Percentiles rank a stretch among this genome's conserved stretches.
Conservation (phyloP, 2,888 invertebrate species). For the Conistra vaccinii region DNA sequence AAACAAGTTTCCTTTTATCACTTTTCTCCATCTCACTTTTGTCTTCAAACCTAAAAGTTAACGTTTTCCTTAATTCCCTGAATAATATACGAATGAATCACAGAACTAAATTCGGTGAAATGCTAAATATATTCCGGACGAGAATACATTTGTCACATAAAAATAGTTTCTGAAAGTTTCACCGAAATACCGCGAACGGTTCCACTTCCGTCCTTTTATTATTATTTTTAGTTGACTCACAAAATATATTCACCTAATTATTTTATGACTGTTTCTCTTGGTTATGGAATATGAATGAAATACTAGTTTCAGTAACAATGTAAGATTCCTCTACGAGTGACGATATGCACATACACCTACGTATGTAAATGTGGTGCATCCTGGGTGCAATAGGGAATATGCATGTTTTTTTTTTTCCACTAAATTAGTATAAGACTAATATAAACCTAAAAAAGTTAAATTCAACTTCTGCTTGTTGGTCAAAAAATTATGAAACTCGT, state of each 20-base stretch:
- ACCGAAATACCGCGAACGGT: slow-evolving; percentile 45
- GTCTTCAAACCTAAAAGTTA: slow-evolving; percentile 2
- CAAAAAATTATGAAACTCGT: too few relatives aligned
- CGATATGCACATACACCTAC: too few relatives aligned
- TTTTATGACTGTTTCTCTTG: neutral
- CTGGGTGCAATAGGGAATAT: too few relatives aligned
- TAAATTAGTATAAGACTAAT: too few relatives aligned
- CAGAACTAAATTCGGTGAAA: slow-evolving; percentile 54
- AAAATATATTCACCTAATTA: neutral
- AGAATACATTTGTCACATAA: slow-evolving; percentile 50
- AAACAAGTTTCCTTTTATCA: too few relatives aligned
- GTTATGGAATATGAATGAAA: slow-evolving; percentile 3
- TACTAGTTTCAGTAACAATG: neutral
- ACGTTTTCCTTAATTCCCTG: slow-evolving; percentile 26
- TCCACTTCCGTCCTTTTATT: slow-evolving; percentile 48
- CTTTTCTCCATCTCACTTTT: too few relatives aligned
- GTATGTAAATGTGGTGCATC: too few relatives aligned
- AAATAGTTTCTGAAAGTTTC: slow-evolving; percentile 53
- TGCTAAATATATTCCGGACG: slow-evolving; percentile 45
- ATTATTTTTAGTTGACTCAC: slow-evolving; percentile 43
- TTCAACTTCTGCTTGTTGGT: too few relatives aligned
- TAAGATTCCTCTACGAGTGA: too few relatives aligned
- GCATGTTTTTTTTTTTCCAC: too few relatives aligned
- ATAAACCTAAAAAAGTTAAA: too few relatives aligned
- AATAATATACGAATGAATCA: slow-evolving; percentile 51